phyloP scores from a whole-genome alignment of 2,113 vertebrate species.

The Arvicanthis niloticus region DNA sequence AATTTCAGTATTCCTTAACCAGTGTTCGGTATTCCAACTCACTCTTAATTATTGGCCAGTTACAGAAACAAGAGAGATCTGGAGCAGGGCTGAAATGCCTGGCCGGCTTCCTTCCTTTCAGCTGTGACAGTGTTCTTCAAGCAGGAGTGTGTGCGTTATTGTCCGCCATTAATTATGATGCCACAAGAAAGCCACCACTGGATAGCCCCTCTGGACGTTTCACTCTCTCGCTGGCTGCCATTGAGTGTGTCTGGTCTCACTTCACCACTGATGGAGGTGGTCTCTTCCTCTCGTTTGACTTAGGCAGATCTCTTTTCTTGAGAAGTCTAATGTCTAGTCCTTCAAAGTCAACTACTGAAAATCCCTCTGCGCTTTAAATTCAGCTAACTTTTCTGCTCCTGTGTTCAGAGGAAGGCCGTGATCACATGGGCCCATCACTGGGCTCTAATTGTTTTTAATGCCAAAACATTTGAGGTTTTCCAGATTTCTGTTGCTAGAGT shows the following conservation, averaged over 20 bases:
- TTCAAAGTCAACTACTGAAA: conserved; percentile 13
- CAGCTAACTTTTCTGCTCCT: background rate
- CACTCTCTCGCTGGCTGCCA: background rate
- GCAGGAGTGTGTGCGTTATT: background rate
- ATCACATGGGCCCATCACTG: background rate
- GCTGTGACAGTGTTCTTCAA: background rate
- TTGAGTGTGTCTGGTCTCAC: background rate
- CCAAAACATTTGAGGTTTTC: conserved; percentile 42
- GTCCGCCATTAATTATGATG: background rate
- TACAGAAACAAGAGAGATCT: background rate
- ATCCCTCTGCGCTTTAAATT: background rate
- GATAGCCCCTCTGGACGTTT: background rate
- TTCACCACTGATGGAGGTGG: conserved; percentile 9
- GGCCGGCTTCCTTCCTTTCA: background rate
- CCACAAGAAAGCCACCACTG: background rate
- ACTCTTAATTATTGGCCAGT: background rate
- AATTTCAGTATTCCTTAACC: background rate
- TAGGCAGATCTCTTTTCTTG: conserved; percentile 34
- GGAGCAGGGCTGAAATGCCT: background rate
- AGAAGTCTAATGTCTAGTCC: background rate
- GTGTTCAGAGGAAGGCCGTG: background rate
- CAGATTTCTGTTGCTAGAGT: conserved; percentile 49
- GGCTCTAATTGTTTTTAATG: conserved; percentile 62
- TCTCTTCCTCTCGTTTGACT: background rate
- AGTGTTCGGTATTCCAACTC: background rate